phyloP scores from a whole-genome alignment of 2,113 vertebrate species.

The Microtus montanus region DNA sequence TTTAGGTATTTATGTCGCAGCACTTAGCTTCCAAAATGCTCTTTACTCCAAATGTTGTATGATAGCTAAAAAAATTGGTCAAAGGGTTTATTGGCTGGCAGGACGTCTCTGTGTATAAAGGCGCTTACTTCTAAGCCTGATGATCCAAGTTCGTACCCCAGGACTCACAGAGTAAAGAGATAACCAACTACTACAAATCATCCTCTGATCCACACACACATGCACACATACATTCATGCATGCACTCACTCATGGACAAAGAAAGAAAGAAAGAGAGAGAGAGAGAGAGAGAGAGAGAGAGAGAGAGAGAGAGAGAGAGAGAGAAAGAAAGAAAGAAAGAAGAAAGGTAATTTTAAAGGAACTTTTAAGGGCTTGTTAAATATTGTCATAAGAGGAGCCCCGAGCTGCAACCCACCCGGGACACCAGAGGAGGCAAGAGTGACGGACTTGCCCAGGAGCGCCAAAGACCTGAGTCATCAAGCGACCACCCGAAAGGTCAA shows the following conservation, averaged over 20 bases:
- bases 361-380: not conserved
- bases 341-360: not conserved
- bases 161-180: not conserved
- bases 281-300: too few species aligned
- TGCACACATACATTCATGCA: not conserved
- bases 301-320: too few species aligned
- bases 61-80: not conserved
- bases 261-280: not conserved
- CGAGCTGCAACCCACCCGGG: too few species aligned
- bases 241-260: not conserved
- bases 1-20: not conserved
- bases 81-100: not conserved
- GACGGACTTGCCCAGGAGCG: too few species aligned
- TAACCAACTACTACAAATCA: not conserved
- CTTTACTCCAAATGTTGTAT: slow-evolving; percentile 9
- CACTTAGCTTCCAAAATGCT: not conserved
- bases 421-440: too few species aligned
- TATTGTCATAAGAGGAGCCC: not conserved
- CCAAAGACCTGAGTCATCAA: too few species aligned
- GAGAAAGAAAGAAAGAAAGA: not conserved
- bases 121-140: not conserved
- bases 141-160: not conserved
- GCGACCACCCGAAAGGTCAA: too few species aligned
- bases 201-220: not conserved
- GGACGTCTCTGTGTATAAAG: not conserved